Conservation (phyloP, 2,797 vertebrate genomes). For the Anolis apletophallus region DNA sequence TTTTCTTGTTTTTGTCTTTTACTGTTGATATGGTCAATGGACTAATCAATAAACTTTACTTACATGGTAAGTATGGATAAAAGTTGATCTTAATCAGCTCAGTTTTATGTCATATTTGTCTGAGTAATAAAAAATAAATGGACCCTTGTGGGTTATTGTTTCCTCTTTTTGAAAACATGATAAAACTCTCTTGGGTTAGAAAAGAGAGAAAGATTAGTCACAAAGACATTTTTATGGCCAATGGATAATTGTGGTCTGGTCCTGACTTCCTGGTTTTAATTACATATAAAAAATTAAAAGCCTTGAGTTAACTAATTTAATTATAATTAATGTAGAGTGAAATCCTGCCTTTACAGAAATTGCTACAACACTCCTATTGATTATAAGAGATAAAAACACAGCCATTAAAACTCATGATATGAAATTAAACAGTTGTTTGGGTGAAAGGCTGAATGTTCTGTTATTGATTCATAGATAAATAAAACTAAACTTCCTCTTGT, state of each 20-base stretch:
- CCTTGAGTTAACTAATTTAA: conserved; percentile 17
- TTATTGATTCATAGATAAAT: not conserved
- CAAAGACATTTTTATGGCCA: conserved; percentile 11
- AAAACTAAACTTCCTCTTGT: conserved; percentile 2
- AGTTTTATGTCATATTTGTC: conserved; percentile 33
- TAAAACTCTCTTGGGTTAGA: conserved; percentile 21
- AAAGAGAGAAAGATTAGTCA: not conserved
- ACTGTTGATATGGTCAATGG: too few relatives aligned
- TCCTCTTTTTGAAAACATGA: conserved; percentile 28
- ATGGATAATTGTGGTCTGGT: conserved; percentile 14
- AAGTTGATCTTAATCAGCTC: not conserved
- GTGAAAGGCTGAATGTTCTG: not conserved
- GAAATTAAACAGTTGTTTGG: not conserved
- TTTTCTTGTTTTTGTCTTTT: too few relatives aligned
- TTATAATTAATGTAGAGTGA: conserved; percentile 8
- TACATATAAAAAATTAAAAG: conserved; percentile 37
- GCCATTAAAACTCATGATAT: not conserved
- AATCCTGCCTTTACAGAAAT: not conserved
- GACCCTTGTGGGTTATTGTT: conserved; percentile 15
- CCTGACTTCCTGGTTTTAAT: not conserved
- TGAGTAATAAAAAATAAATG: conserved; percentile 12
- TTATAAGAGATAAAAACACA: not conserved
- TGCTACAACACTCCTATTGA: not conserved
- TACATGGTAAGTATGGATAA: not conserved
- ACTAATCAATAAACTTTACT: too few relatives aligned